Evolutionary conservation across 2,113 vertebrate genomes (phyloP).

Genomic region (Thomomys bottae): DNA sequence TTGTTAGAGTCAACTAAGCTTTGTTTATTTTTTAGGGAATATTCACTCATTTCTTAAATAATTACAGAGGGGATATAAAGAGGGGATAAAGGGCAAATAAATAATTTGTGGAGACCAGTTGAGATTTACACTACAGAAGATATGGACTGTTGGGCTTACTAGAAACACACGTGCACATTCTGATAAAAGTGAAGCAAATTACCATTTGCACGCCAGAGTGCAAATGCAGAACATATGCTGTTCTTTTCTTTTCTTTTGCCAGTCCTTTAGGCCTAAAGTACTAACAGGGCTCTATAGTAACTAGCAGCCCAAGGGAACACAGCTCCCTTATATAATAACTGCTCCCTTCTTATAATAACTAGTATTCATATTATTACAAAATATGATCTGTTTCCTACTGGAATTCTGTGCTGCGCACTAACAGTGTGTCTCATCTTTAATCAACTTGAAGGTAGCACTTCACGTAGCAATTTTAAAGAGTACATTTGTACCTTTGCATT

Average conservation of each 20-base stretch:
- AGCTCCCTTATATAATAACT: too few relatives aligned
- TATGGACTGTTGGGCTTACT: background rate
- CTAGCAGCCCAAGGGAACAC: background rate
- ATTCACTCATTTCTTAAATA: conserved; percentile 40
- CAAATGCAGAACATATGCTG: background rate
- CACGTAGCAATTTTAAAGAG: too few relatives aligned
- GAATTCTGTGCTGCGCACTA: background rate
- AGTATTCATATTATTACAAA: background rate
- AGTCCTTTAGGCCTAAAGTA: background rate
- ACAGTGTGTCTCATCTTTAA: background rate
- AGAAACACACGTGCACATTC: background rate
- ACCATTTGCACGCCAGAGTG: background rate
- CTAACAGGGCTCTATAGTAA: background rate
- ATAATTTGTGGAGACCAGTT: background rate
- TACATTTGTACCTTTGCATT: background rate
- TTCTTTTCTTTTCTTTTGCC: too few relatives aligned
- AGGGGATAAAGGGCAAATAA: background rate
- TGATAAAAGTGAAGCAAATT: background rate
- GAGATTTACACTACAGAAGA: fast-evolving
- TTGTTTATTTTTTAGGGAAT: background rate
- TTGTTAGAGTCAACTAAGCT: background rate
- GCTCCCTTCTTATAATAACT: background rate
- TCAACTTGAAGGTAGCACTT: background rate
- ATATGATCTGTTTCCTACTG: background rate
- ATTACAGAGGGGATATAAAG: conserved; percentile 12